Evolutionary conservation across 53 echinoderm and acorn worm species (phyloP), one percentile per base, ranked within the genome.

Genomic region (Paelopatides confundens): DNA sequence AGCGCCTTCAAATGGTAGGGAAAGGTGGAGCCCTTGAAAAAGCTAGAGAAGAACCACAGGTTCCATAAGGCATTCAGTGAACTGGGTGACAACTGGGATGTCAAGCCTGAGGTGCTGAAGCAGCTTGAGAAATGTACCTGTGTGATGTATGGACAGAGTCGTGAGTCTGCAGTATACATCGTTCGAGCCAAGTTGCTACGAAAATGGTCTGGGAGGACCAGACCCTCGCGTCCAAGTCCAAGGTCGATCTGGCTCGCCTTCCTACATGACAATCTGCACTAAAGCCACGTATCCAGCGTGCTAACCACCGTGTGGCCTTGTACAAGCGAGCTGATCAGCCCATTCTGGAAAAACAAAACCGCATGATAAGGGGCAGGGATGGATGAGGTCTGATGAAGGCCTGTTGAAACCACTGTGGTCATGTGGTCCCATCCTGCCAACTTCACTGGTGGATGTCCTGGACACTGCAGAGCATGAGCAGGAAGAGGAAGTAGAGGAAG

Each of bases 1-100:
- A 87, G 93, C 82, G 87, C 93, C 37, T 93, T 90, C 65, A 93
- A 87, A 34, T 87, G 93, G 13, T 90, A 93, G 87, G 93, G 93
- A 27, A 93, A 89, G 40, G 74, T 81, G 17, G 86, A 66, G 18
- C 92, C 89, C 8, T 24, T 93, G 64, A 86, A 85, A 69, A 77
- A 89, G 82, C 65, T 89, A 23, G 63, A 89, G 63, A 89, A 74
- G 31, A 52, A 87, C 48, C 91, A 87, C 48, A 87, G 66, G 58
- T 91, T 34, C 54, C 91, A 91, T 8, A 26, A 49, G 31, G 81
- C 91, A 14, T 87, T 91, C 87, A 77, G 76, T 76, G 17, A 88
- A 54, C 74, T 92, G 28, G 92, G 85, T 5, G 62, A 62, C 15
- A 27, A 69, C 13, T 91, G 87, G 88, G 12, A 37, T 10, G 88